Evolutionary conservation across 2,888 invertebrate genomes (phyloP).

Genomic region (Dolomedes plantarius): DNA sequence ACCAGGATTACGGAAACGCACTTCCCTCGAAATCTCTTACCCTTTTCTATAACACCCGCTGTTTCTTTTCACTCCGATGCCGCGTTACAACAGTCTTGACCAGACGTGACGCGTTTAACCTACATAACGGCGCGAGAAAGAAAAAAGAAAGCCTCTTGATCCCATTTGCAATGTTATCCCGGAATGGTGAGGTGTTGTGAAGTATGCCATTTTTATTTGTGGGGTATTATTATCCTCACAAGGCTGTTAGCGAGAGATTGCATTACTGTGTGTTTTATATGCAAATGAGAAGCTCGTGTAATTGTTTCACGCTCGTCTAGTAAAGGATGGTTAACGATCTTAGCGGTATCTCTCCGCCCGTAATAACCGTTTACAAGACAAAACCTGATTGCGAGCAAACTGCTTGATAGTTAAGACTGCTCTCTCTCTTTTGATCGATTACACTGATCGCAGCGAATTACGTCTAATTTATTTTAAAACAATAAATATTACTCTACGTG

Average conservation of each 20-base stretch:
- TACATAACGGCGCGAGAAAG: slow-evolving; percentile 36
- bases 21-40: slow-evolving; percentile 4
- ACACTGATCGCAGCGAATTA: too few species aligned
- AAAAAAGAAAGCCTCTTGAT: neutral
- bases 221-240: neutral
- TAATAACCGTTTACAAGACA: neutral
- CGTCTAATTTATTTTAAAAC: too few species aligned
- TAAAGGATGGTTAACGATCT: neutral
- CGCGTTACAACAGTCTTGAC: neutral
- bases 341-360: neutral
- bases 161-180: slow-evolving; percentile 6
- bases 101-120: slow-evolving; percentile 52
- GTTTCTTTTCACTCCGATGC: neutral
- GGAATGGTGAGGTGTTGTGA: neutral
- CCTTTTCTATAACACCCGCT: slow-evolving; percentile 35
- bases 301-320: neutral
- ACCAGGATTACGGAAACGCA: too few species aligned
- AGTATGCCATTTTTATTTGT: neutral
- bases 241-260: neutral
- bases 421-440: too few species aligned
- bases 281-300: neutral
- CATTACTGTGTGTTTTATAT: neutral
- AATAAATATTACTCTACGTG: too few species aligned
- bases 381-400: too few species aligned
- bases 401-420: too few species aligned